Base-by-base conservation (phyloP, 2,797 vertebrate species). In the Sciurus carolinensis region DNA sequence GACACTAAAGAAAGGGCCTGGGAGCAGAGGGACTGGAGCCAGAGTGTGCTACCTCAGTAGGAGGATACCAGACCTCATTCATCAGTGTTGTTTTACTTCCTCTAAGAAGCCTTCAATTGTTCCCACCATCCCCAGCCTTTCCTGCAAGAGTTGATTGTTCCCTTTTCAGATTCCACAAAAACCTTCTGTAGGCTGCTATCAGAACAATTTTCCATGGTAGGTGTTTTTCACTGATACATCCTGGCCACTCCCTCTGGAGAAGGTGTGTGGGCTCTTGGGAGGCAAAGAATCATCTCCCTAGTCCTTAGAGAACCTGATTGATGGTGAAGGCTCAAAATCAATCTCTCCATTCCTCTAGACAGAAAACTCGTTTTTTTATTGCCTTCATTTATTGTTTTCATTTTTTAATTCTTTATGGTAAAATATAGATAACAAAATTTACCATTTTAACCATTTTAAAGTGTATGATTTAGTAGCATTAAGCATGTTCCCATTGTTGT, bases 31-130 rank as follows among this genome's bases (percentile, higher is more conserved):
- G 5, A 10, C 39, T 66, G 50, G 33, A 33, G n/a, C 20, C 15
- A 66, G 54, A 11, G 9, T 0, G 0, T 8, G 2, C 17, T 42
- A 0, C 0, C 14, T 18, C 22, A 72, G 22, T 7, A 20, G 30
- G 28, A 62, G 36, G 42, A 80, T 54, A 30, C 42, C 66, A 76
- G 57, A 14, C 8, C 47, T 71, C 52, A 85, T 42, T 87, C 36
- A 13, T 1, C 14, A 0, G 18, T 4, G 10, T 22, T 36, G 36
- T 7, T 20, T 57, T 14, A n/a, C 69, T 52, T 36, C 30, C 57
- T 59, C 13, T 22, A 26, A 89, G 42, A 71, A 59, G 4, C 3
- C 47, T 77, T 89, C 42, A 42, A 0, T 7, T 4, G 28, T 69
- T 8, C 52, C 50, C 12, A 39, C 47, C 7, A n/a, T 6, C 20